Conservation (phyloP, 2,888 invertebrate genomes). For the Mantis religiosa region DNA sequence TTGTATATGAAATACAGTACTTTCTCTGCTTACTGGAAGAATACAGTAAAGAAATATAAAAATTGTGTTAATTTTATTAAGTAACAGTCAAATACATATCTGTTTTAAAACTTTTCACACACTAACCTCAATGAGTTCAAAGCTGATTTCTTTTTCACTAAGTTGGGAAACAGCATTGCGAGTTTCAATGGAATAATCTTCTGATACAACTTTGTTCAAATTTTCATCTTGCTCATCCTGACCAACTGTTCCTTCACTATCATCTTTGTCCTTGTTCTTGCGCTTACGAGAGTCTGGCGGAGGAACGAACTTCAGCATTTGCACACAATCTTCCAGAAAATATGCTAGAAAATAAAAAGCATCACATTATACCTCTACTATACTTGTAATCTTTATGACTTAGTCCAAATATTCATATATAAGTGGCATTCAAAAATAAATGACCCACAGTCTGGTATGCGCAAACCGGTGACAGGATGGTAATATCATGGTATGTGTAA, state of each 20-base stretch:
- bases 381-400: too few relatives aligned
- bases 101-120: background rate
- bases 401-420: too few relatives aligned
- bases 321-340: conserved; percentile 89
- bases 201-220: conserved; percentile 59
- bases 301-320: conserved; percentile 79
- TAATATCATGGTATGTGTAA: too few relatives aligned
- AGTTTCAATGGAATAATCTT: conserved; percentile 50
- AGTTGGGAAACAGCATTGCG: conserved; percentile 67
- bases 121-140: conserved; percentile 79
- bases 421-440: too few relatives aligned
- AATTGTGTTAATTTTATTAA: too few relatives aligned
- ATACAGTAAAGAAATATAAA: too few relatives aligned
- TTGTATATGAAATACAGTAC: too few relatives aligned
- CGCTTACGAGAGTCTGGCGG: conserved; percentile 69
- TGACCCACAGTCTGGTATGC: too few relatives aligned
- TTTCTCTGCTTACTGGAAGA: too few relatives aligned
- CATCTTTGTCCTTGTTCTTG: conserved; percentile 51
- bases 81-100: too few relatives aligned
- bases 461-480: too few relatives aligned
- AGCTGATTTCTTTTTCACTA: conserved; percentile 87
- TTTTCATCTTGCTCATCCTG: conserved; percentile 66
- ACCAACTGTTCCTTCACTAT: conserved; percentile 55
- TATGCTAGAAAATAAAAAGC: conserved; percentile 57
- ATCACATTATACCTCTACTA: background rate